Conservation (phyloP, 2,888 invertebrate species). For the Leptinotarsa rubiginosa region DNA sequence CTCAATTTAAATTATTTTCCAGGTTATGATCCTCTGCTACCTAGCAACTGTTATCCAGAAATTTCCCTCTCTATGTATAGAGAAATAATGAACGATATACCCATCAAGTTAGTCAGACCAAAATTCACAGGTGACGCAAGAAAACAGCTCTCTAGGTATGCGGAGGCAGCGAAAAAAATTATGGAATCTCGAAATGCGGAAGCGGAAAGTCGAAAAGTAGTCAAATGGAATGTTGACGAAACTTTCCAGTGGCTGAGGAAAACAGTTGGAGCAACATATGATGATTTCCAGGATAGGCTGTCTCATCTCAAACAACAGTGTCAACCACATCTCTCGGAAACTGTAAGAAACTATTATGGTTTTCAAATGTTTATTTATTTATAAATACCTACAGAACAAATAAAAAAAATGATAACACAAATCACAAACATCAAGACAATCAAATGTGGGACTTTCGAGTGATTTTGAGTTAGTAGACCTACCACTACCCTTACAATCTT, state of each 20-base stretch:
- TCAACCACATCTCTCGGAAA: constrained; percentile 94
- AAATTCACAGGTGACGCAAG: constrained; percentile 96
- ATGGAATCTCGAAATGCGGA: constrained; percentile 94
- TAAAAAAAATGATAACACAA: no score
- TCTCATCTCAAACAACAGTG: constrained; percentile 94
- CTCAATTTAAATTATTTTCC: constrained; percentile 39
- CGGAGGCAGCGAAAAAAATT: constrained; percentile 96
- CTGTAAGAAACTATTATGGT: constrained; percentile 67
- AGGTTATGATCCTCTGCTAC: constrained; percentile 91
- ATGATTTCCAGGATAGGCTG: constrained; percentile 90
- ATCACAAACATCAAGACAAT: no score
- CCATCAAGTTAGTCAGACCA: constrained; percentile 93
- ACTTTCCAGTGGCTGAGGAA: constrained; percentile 95
- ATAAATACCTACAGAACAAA: no score
- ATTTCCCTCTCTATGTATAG: constrained; percentile 95
- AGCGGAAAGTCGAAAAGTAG: constrained; percentile 94
- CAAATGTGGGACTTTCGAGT: no score
- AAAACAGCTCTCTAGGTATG: constrained; percentile 86
- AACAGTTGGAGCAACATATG: constrained; percentile 93
- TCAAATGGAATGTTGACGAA: constrained; percentile 98
- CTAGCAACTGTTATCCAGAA: constrained; percentile 92
- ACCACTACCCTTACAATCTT: no score
- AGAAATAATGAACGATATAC: constrained; percentile 98
- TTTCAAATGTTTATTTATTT: neutral
- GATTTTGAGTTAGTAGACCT: no score